A percentile compares a stretch with the other conserved stretches of the same genome.
Evolutionary conservation across 2,888 invertebrate species (phyloP).

Genomic region (Bellardia pandia): DNA sequence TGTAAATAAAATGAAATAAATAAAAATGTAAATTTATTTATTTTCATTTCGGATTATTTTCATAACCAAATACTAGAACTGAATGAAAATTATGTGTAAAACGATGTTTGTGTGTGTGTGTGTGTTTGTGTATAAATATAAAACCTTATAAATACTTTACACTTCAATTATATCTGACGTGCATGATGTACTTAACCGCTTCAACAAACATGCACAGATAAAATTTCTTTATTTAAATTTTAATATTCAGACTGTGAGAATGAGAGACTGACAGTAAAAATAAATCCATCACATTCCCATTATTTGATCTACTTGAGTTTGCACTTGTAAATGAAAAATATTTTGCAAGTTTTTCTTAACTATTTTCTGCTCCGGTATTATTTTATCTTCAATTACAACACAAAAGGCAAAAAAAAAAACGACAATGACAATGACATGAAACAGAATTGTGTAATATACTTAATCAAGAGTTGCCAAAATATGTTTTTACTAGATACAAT

Average conservation of each 20-base stretch:
- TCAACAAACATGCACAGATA: not conserved
- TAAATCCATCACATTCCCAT: constrained; percentile 25
- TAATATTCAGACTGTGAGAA: not conserved
- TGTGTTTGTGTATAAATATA: not conserved
- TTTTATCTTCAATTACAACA: not conserved
- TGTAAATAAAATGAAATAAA: constrained; percentile 3
- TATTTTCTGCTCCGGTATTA: not conserved
- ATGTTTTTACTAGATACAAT: not conserved
- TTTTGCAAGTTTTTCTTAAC: not conserved
- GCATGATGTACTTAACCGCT: constrained; percentile 4
- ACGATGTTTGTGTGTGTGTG: not conserved
- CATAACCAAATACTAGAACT: constrained; percentile 12
- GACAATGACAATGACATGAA: not conserved
- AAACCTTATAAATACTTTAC: not conserved
- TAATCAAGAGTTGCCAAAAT: not conserved
- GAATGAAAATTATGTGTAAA: constrained; percentile 1
- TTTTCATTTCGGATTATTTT: constrained; percentile 25
- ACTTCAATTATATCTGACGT: constrained; percentile 29
- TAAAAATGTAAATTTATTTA: constrained; percentile 44
- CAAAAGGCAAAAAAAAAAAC: not conserved
- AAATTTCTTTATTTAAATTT: constrained; percentile 2
- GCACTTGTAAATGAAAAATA: constrained; percentile 13
- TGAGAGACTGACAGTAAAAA: not conserved
- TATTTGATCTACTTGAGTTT: constrained; percentile 29
- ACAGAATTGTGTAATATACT: not conserved